These are phyloP conservation scores for Candidula unifasciata DNA, from an alignment of 2,888 invertebrate species.

Conservation along the genomic window DNA sequence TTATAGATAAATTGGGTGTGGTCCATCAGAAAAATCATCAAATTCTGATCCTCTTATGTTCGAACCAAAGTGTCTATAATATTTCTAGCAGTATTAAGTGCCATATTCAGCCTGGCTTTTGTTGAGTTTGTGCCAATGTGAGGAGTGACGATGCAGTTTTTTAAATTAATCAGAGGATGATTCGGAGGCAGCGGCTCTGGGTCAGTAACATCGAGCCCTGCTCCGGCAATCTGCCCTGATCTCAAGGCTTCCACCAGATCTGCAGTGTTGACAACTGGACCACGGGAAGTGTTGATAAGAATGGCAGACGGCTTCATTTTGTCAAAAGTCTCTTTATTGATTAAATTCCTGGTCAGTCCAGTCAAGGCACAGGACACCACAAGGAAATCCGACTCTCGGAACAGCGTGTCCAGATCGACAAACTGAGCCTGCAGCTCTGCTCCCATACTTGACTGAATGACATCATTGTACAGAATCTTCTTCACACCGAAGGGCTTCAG, in stretches of 20 bases:
- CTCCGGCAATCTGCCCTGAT: slow-evolving; percentile 85
- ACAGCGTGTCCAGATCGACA: slow-evolving; percentile 85
- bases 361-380: slow-evolving; percentile 84
- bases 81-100: slow-evolving; percentile 86
- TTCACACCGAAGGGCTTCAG: slow-evolving; percentile 86
- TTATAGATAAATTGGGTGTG: too few species aligned
- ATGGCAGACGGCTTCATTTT: slow-evolving; percentile 87
- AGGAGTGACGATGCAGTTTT: slow-evolving; percentile 90
- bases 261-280: slow-evolving; percentile 84
- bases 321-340: slow-evolving; percentile 6
- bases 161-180: slow-evolving; percentile 85
- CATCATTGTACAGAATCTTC: slow-evolving; percentile 83
- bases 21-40: too few species aligned
- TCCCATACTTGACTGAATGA: slow-evolving; percentile 76
- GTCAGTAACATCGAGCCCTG: slow-evolving; percentile 93
- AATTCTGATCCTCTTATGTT: not conserved
- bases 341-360: not conserved
- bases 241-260: slow-evolving; percentile 87
- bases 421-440: slow-evolving; percentile 84
- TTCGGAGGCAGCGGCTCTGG: slow-evolving; percentile 92
- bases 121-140: slow-evolving; percentile 92
- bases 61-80: slow-evolving; percentile 79
- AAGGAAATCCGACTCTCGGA: slow-evolving; percentile 84
- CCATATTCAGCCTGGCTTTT: slow-evolving; percentile 88
- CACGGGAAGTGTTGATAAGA: slow-evolving; percentile 90